These are phyloP conservation scores for Trachelus tabidus DNA, from an alignment of 2,888 invertebrate genomes.

Conservation along the genomic window DNA sequence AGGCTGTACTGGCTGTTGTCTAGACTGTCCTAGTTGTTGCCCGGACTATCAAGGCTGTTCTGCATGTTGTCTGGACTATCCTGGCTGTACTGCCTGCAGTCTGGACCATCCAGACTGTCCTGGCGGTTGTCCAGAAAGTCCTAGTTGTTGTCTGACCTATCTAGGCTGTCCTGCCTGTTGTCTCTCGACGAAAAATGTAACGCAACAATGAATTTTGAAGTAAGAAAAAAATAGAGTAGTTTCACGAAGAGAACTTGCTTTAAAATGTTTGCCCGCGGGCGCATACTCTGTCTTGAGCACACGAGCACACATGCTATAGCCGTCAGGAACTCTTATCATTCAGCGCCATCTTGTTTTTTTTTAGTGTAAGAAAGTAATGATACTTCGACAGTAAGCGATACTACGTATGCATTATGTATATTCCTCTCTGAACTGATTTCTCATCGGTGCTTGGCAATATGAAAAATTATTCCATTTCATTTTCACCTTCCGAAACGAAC, in stretches of 20 bases:
- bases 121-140: too few relatives aligned
- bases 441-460: background rate
- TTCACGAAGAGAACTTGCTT: background rate
- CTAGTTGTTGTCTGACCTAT: too few relatives aligned
- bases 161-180: too few relatives aligned
- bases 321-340: background rate
- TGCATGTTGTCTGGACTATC: too few relatives aligned
- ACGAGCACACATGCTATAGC: background rate
- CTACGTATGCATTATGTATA: background rate
- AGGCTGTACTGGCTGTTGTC: too few relatives aligned
- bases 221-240: background rate
- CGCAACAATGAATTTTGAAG: background rate
- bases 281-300: background rate
- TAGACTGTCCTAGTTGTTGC: too few relatives aligned
- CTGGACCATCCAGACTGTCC: too few relatives aligned
- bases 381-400: background rate
- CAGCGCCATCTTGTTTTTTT: background rate
- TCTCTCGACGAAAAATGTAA: background rate
- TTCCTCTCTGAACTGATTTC: background rate
- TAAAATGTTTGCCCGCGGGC: background rate
- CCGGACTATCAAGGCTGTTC: too few relatives aligned
- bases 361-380: background rate
- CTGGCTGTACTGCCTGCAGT: too few relatives aligned
- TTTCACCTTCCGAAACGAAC: background rate
- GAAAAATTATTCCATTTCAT: background rate